A percentile compares a stretch with the other conserved stretches of the same genome.
These are phyloP conservation scores for Borostomias antarcticus DNA, from an alignment of 2,797 vertebrate genomes.

Conservation along the genomic window DNA sequence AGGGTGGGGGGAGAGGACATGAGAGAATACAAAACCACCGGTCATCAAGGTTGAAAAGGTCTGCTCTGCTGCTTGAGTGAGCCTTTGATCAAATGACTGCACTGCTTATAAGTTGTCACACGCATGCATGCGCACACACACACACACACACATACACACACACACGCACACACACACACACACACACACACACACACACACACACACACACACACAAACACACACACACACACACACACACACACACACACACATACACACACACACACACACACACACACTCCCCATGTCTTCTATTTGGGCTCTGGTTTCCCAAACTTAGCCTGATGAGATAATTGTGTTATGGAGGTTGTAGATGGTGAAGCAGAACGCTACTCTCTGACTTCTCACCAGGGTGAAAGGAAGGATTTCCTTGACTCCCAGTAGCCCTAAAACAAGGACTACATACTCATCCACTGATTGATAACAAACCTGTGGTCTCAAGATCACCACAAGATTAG, in stretches of 20 bases:
- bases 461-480: too few relatives aligned
- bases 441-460: constrained; percentile 2
- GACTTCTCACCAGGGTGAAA: constrained; percentile 4
- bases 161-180: neutral
- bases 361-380: constrained; percentile 42
- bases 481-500: too few relatives aligned
- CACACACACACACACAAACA: neutral
- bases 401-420: neutral
- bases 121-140: too few relatives aligned
- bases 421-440: neutral
- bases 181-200: neutral
- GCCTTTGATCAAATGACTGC: neutral
- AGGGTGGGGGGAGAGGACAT: too few relatives aligned
- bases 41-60: too few relatives aligned
- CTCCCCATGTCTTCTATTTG: constrained; percentile 25
- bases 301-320: too few relatives aligned
- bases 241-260: too few relatives aligned
- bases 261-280: constrained; percentile 16
- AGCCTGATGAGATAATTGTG: constrained; percentile 55
- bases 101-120: too few relatives aligned
- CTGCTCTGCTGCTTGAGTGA: too few relatives aligned
- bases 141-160: neutral
- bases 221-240: neutral
- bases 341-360: constrained; percentile 48
- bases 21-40: too few relatives aligned